Conservation (phyloP, 2,888 invertebrate genomes). For the Ichneumoninae sp. region DNA sequence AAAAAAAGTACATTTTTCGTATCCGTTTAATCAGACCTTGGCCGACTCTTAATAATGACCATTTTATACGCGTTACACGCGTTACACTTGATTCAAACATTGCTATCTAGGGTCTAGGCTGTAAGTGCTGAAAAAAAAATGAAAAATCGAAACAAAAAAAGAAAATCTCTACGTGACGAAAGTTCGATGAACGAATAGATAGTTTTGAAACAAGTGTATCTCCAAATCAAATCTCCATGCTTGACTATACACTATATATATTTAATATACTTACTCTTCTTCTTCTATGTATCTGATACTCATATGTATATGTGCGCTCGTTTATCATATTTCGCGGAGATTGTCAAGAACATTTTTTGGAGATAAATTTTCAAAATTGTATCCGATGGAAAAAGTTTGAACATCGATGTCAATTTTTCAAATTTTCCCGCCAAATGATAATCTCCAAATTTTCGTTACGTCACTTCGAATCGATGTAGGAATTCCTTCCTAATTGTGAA, state of each 20-base stretch:
- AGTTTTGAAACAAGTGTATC: constrained; percentile 77
- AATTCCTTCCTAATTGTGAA: constrained; percentile 71
- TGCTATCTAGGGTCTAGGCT: constrained; percentile 50
- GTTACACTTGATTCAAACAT: constrained; percentile 76
- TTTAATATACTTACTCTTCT: constrained; percentile 51
- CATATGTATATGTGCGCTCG: constrained; percentile 61
- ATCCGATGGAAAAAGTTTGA: neutral
- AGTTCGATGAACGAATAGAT: constrained; percentile 14
- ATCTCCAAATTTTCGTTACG: constrained; percentile 69
- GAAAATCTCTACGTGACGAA: neutral
- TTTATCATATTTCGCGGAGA: constrained; percentile 64
- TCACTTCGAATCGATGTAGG: constrained; percentile 72
- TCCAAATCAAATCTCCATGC: constrained; percentile 65
- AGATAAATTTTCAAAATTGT: constrained; percentile 31
- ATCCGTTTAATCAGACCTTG: neutral
- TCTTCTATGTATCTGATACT: constrained; percentile 60
- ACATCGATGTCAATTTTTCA: constrained; percentile 20
- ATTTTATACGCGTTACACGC: constrained; percentile 48
- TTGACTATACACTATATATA: constrained; percentile 59
- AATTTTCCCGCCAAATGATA: constrained; percentile 29
- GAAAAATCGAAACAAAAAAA: constrained; percentile 1
- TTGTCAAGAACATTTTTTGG: constrained; percentile 26
- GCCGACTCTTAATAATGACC: constrained; percentile 15
- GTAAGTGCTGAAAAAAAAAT: constrained; percentile 22
- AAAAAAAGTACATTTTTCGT: neutral